Evolutionary conservation across 2,888 invertebrate species (phyloP), one percentile per base, ranked within the genome.

Genomic region (Tenthredo amoena): DNA sequence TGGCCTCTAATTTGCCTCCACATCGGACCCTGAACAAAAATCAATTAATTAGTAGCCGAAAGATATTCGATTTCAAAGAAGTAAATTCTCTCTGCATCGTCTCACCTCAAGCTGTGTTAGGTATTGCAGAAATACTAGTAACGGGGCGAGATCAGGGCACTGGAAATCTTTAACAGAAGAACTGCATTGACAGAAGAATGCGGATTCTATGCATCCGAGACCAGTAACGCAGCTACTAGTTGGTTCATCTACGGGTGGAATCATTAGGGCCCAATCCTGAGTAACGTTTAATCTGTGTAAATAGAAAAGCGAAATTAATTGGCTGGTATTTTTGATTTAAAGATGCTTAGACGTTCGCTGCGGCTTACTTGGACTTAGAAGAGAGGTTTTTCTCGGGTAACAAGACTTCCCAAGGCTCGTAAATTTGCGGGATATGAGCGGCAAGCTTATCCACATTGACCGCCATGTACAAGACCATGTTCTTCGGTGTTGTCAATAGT

Each of bases 1-100:
- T 96, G 96, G 62, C 98, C 98, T 88, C 99, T 95, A 87, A 99
- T 97, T 92, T 97, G 95, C 83, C 96, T 96, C 97, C 98, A 98
- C 96, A 98, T 96, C 40, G 98, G 98, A 82, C 98, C 98, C 96
- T 97, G 93, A n/a, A 89, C 89, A 79, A 84, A 62, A 85, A 87
- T 85, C 40, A 43, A 26, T 68, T 18, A 18, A 34, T 34, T 15
- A 18, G 12, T 77, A 83, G 43, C 62, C n/a, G 58, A 40, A 65
- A 9, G 68, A 47, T 62, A 37, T 85, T 82, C 26, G 5, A 74
- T 65, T 31, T 31, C 21, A 21, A 62, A 84, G 40, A 37, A 72
- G 74, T 18, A 79, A 47, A 3, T 26, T 55, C 3, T 50, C 31
- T 0, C 26, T 43, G 26, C n/a, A 12, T 37, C 26, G 5, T 40